Evolutionary conservation across 2,888 invertebrate genomes (phyloP), one percentile per base, ranked within the genome.

Genomic region (Chalcis sispes): DNA sequence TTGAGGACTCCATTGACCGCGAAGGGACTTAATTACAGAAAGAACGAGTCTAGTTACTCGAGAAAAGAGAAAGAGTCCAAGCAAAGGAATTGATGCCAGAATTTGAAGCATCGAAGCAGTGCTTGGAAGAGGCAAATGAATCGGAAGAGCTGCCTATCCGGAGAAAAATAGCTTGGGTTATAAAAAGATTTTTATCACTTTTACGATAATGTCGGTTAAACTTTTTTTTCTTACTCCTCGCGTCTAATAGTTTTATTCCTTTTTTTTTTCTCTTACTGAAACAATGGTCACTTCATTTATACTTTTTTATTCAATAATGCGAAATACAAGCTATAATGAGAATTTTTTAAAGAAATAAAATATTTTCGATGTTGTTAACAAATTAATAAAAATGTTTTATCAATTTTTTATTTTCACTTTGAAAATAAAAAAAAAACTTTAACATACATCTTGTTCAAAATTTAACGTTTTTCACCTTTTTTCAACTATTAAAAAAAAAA

Each of bases 21-120:
- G 65, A 64, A 62, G 81, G 75, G 80, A 81, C 79, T 84, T 83
- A 84, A 85, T 85, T 85, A 83, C 79, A 59, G 67, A 66, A 77
- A 56, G 56, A 65, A 54, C 54, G 20, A 58, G 27, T 23, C n/a
- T 32, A 40, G 61, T 61, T 73, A 50, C 36, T 25, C 29, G 10
- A 67, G 67, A 32, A 40, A 25, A 8, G 13, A 1, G 32, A 4
- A 40, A 42, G 18, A 29, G 50, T 8, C 7, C 5, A 23, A 29
- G 56, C 29, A 54, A 56, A 36, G 61, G 46, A 61, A 71, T 75
- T 27, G 61, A 66, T 61, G 18, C 18, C 40, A 42, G 48, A 65
- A 71, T 42, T 71, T 59, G 59, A 54, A 25, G 27, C n/a, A 69
- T 50, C 29, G 56, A 23, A 40, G 25, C 27, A 46, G 27, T 7